Evolutionary conservation across 2,113 vertebrate genomes (phyloP).

Genomic region (Caretta caretta): DNA sequence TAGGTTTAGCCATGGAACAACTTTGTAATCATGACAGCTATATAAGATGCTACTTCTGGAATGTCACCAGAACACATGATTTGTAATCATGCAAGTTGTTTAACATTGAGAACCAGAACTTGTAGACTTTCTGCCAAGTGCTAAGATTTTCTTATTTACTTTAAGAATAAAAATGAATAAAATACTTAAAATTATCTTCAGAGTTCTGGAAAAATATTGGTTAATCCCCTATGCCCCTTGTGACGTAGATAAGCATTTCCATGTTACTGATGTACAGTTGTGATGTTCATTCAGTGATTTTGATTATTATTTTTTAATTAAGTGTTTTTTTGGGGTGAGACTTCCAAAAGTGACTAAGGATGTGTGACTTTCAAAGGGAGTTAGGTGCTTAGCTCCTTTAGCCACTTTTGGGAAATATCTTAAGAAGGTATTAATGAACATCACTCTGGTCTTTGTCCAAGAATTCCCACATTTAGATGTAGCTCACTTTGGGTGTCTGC

Average conservation of each 20-base stretch:
- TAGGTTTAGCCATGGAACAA: background rate
- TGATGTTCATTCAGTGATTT: background rate
- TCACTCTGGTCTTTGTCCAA: background rate
- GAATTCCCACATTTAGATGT: background rate
- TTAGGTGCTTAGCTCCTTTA: background rate
- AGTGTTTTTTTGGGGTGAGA: background rate
- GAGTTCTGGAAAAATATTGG: background rate
- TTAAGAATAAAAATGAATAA: background rate
- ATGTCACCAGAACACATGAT: background rate
- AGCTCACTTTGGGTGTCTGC: background rate
- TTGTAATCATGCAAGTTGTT: background rate
- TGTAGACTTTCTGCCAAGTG: background rate
- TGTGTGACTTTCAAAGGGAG: background rate
- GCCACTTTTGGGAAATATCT: background rate
- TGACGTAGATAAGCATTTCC: background rate
- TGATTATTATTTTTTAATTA: background rate
- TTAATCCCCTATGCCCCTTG: background rate
- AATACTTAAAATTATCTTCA: background rate
- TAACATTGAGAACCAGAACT: background rate
- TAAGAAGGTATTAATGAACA: background rate
- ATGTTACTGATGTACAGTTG: background rate
- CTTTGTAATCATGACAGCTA: constrained; percentile 41
- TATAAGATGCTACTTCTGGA: background rate
- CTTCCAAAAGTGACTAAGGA: background rate
- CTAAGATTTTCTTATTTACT: background rate